Percentiles rank a stretch among this genome's conserved stretches.
Evolutionary conservation across 2,797 vertebrate species (phyloP).

Genomic region (Myotis pilosus): DNA sequence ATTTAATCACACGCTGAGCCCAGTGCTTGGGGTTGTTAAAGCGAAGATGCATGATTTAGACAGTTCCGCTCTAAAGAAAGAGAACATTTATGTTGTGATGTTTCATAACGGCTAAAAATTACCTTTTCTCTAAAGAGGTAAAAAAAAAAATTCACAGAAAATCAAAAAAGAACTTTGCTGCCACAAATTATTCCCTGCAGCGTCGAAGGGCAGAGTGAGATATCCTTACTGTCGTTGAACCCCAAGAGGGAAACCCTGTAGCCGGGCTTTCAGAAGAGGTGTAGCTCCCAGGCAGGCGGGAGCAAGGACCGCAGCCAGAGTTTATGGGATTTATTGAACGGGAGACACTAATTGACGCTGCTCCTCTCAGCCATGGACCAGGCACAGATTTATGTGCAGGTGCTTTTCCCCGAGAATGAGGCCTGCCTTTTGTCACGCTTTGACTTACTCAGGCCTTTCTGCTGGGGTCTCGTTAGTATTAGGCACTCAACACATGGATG

Average conservation of each 20-base stretch:
- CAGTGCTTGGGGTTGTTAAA: background rate
- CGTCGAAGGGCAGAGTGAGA: background rate
- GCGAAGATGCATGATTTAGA: background rate
- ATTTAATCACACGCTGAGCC: background rate
- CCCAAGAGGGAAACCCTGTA: background rate
- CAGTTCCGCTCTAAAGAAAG: background rate
- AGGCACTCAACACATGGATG: background rate
- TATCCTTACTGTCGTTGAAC: background rate
- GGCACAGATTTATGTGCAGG: background rate
- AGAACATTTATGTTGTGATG: background rate
- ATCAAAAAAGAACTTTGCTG: background rate
- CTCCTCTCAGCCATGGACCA: background rate
- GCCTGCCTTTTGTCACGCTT: background rate
- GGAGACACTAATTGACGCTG: background rate
- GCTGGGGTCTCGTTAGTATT: background rate
- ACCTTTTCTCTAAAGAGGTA: background rate
- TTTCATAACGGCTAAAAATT: background rate
- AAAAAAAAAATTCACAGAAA: background rate
- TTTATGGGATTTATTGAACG: slow-evolving; percentile 20
- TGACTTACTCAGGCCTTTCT: background rate
- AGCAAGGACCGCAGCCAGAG: background rate
- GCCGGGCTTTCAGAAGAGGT: background rate
- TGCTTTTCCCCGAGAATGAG: background rate
- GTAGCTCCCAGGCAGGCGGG: background rate
- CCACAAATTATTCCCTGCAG: background rate